Percentiles rank a stretch among this genome's conserved stretches.
Evolutionary conservation across 2,888 invertebrate species (phyloP).

Genomic region (Tenthredo livida): DNA sequence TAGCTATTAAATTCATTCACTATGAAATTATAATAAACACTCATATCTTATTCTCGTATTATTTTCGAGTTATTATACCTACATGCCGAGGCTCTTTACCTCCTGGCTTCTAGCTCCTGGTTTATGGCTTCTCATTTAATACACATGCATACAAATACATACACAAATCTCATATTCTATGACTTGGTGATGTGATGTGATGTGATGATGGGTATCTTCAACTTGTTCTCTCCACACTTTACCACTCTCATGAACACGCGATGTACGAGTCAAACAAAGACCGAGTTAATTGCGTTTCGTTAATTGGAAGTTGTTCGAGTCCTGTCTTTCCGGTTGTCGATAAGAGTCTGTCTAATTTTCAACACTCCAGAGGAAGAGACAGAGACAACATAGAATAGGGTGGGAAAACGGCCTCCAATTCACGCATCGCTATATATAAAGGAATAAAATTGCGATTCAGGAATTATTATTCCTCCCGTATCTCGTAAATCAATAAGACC

Average conservation of each 20-base stretch:
- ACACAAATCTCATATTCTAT: neutral
- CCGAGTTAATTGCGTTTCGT: conserved; percentile 44
- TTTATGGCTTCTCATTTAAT: neutral
- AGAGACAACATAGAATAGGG: neutral
- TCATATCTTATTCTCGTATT: neutral
- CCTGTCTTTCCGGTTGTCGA: conserved; percentile 38
- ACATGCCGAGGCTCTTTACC: neutral
- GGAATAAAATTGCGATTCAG: neutral
- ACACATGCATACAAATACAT: neutral
- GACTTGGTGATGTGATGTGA: conserved; percentile 2
- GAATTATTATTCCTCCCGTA: neutral
- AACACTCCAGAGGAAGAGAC: neutral
- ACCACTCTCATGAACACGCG: conserved; percentile 23
- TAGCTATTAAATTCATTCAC: conserved; percentile 16
- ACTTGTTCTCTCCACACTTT: conserved; percentile 33
- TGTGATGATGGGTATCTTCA: conserved; percentile 37
- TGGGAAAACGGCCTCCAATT: neutral
- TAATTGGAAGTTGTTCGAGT: conserved; percentile 39
- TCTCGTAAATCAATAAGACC: neutral
- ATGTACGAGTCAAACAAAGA: conserved; percentile 14
- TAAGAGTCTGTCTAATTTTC: conserved; percentile 35
- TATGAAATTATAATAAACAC: conserved; percentile 39
- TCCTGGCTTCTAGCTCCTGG: neutral
- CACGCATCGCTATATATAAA: neutral
- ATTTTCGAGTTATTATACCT: neutral